A percentile compares a stretch with the other conserved stretches of the same genome.
Evolutionary conservation across 2,113 vertebrate species (phyloP).

Genomic region (Paralichthys olivaceus): DNA sequence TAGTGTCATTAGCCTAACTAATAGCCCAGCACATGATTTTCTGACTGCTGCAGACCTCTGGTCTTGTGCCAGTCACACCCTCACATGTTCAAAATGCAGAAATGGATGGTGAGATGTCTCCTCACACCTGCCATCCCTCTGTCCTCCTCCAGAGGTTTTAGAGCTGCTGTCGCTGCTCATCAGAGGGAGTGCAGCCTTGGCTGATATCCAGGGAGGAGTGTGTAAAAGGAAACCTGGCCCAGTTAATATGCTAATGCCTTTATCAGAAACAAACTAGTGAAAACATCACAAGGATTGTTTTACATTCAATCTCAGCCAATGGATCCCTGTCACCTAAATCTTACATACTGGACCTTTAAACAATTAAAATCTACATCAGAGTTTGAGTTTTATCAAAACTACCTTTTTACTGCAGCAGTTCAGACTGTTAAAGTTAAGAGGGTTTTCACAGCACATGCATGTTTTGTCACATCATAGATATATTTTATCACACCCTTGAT

Average conservation of each 20-base stretch:
- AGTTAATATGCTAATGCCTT: slow-evolving; percentile 78
- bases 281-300: too few species aligned
- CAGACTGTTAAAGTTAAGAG: neutral
- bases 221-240: slow-evolving; percentile 58
- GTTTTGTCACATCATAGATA: slow-evolving; percentile 8
- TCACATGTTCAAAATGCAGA: slow-evolving; percentile 5
- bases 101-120: neutral
- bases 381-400: slow-evolving; percentile 17
- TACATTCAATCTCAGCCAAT: too few species aligned
- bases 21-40: slow-evolving; percentile 57
- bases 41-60: slow-evolving; percentile 41
- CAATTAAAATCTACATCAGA: neutral
- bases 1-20: slow-evolving; percentile 61
- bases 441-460: slow-evolving; percentile 24
- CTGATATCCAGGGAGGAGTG: slow-evolving; percentile 56
- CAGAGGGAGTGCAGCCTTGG: slow-evolving; percentile 70
- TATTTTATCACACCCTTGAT: slow-evolving; percentile 10
- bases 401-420: slow-evolving; percentile 24
- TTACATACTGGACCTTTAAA: too few species aligned
- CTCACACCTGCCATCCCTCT: slow-evolving; percentile 32
- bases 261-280: too few species aligned
- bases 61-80: slow-evolving; percentile 28
- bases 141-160: slow-evolving; percentile 40
- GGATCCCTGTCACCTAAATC: too few species aligned
- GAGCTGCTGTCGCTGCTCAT: slow-evolving; percentile 66